These are phyloP conservation scores for Meriones unguiculatus DNA, from an alignment of 2,113 vertebrate species.

Conservation along the genomic window DNA sequence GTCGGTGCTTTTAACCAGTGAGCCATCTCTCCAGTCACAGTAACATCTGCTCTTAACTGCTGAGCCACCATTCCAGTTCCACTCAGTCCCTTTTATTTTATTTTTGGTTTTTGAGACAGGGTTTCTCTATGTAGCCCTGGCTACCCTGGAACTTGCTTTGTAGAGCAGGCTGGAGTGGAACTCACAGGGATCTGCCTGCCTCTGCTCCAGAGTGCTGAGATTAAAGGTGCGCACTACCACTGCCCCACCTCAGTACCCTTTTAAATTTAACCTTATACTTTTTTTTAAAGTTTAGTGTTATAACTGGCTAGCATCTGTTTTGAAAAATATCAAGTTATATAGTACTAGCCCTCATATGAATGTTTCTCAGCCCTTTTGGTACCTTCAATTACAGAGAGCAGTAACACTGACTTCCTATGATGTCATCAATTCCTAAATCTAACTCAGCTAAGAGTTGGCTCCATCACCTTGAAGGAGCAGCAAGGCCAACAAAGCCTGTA, in stretches of 20 bases:
- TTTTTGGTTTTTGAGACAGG: neutral
- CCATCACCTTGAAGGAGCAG: neutral
- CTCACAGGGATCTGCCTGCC: neutral
- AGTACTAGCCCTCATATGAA: neutral
- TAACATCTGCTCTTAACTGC: neutral
- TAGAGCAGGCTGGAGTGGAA: neutral
- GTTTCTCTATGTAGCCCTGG: neutral
- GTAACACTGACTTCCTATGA: neutral
- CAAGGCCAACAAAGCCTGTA: neutral
- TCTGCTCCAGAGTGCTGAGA: neutral
- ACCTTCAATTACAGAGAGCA: neutral
- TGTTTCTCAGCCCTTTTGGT: neutral
- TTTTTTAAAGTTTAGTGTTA: neutral
- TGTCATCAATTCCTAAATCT: neutral
- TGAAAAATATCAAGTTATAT: neutral
- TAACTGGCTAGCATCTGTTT: slow-evolving; percentile 22
- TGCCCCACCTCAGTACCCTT: neutral
- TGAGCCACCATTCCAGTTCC: neutral
- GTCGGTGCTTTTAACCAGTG: neutral
- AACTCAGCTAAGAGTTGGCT: neutral
- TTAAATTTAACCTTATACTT: slow-evolving; percentile 2
- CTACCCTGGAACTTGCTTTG: neutral
- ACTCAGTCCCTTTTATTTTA: neutral
- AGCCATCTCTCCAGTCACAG: too few relatives aligned
- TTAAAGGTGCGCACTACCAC: neutral